phyloP scores from a whole-genome alignment of 2,888 invertebrate genomes.

The Octodonta nipae region DNA sequence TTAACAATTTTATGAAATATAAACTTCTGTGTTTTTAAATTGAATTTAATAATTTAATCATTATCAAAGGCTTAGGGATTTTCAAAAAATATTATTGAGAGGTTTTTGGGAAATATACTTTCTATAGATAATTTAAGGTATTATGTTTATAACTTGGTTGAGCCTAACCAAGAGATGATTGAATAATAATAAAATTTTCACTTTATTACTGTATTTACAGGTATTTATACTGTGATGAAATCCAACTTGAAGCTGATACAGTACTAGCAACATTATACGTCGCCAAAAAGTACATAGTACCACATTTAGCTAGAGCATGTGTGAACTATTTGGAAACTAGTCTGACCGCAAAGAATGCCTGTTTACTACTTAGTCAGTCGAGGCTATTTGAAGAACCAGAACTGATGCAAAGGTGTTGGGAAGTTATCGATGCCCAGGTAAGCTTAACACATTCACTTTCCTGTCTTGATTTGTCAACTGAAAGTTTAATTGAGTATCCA shows the following conservation, averaged over 20 bases:
- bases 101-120: no score
- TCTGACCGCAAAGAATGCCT: slow-evolving; percentile 90
- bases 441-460: slow-evolving; percentile 34
- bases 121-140: no score
- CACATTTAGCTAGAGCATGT: slow-evolving; percentile 84
- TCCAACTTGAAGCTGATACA: slow-evolving; percentile 86
- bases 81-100: no score
- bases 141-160: no score
- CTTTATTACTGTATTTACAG: no score
- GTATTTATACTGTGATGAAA: slow-evolving; percentile 94
- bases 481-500: slow-evolving; percentile 3
- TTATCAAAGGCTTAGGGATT: no score
- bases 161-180: no score
- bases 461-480: slow-evolving; percentile 26
- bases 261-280: slow-evolving; percentile 88
- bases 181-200: no score
- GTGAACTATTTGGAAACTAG: slow-evolving; percentile 91
- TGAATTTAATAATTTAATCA: no score
- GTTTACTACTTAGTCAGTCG: slow-evolving; percentile 87
- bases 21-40: no score
- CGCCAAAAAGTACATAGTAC: slow-evolving; percentile 93
- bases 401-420: slow-evolving; percentile 92
- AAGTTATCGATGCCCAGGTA: slow-evolving; percentile 94
- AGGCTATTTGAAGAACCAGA: slow-evolving; percentile 92
- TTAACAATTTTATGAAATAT: no score